Base-by-base conservation (phyloP, 1,140 invertebrate genomes). In the Drosophila paulistorum region DNA sequence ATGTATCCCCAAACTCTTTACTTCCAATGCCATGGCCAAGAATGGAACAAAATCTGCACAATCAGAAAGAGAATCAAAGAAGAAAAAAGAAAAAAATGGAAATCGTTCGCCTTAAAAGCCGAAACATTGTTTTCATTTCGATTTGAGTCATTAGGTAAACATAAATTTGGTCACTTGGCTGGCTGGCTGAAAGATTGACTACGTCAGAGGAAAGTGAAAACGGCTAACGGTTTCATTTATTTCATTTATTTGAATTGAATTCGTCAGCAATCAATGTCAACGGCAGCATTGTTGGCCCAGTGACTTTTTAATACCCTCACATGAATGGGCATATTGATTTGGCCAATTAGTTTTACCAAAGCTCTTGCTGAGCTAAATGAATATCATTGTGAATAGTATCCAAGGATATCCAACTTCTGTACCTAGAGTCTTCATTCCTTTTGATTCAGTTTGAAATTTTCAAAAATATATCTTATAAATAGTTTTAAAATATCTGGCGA, bases 151-250 rank as follows among this genome's bases (percentile, higher is more conserved):
- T 69, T 76, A 45, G 55, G 62, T 63, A 80, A 81, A 68, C 66
- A 68, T 60, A 65, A 59, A 57, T 42, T 51, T 42, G 55, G 35
- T 11, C 51, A 60, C 63, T 48, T 63, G 55, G 17, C 14, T 39
- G 35, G 2, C 35, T 37, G 35, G 35, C 10, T 48, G 4, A 30
- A 2, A 51, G 55, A 11, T 13, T 37, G 54, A 67, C 63, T 76
- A 65, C 72, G 79, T 83, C 83, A 87, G 30, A 89, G 71, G 68
- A 83, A 87, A 87, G 83, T 89, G 84, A 86, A 87, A 76, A 65
- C 35, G 65, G 55, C n/a, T 60, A 55, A 39, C 23, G 65, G 26
- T 39, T 39, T 13, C 37, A 51, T 51, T 51, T 51, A 48, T 48
- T 20, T 48, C 68, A 55, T 30, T 59, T 76, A 74, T 85, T 67